These are phyloP conservation scores for Cassiopea andromeda DNA, from an alignment of 30 jellyfish, hydroid and myxozoan species.

Conservation along the genomic window DNA sequence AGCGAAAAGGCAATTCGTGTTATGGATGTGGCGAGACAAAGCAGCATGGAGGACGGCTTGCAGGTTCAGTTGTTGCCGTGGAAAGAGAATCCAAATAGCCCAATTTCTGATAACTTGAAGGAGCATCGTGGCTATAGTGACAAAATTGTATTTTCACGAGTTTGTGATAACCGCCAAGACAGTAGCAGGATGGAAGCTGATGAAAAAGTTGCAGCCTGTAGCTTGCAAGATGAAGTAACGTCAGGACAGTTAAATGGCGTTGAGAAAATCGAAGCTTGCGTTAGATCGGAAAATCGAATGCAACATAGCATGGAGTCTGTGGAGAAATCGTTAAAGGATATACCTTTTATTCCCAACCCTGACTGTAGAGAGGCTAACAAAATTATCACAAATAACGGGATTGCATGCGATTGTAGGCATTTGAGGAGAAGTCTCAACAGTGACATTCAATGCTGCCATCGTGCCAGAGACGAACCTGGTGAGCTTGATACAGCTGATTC, in stretches of 20 bases:
- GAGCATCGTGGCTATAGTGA: constrained; percentile 9
- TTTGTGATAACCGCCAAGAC: constrained; percentile 9
- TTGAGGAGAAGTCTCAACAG: neutral
- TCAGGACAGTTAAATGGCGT: constrained; percentile 57
- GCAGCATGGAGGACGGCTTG: constrained; percentile 71
- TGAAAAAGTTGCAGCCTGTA: neutral
- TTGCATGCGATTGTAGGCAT: neutral
- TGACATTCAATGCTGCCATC: neutral
- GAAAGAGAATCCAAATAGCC: constrained; percentile 40
- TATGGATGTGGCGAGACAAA: constrained; percentile 74
- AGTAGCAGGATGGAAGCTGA: neutral
- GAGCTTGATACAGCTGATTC: neutral
- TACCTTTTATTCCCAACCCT: neutral
- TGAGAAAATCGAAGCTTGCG: constrained; percentile 45
- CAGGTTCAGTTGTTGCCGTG: constrained; percentile 67
- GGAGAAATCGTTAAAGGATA: constrained; percentile 8
- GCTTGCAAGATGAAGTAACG: neutral
- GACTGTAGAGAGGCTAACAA: neutral
- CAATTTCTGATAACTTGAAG: constrained; percentile 5
- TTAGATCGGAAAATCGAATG: constrained; percentile 56
- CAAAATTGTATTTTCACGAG: constrained; percentile 17
- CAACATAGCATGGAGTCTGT: neutral
- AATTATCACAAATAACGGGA: neutral
- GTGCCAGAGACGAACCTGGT: neutral
- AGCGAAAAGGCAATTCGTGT: constrained; percentile 54